Conservation (phyloP, 35 echinoderm and acorn worm species). For the Acanthaster planci region DNA sequence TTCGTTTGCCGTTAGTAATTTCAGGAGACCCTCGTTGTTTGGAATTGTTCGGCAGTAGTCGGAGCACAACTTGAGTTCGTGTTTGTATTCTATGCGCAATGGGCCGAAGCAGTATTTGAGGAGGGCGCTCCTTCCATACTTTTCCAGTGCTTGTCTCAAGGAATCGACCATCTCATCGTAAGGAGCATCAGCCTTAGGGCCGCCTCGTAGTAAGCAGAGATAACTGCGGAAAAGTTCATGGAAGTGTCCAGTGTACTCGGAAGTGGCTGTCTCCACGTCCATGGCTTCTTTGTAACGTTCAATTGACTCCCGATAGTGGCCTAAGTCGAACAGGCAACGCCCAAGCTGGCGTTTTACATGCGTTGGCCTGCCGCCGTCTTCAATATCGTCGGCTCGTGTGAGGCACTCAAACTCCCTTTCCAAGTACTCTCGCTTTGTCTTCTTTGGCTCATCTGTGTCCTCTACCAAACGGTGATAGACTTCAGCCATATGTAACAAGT, state of each 20-base stretch:
- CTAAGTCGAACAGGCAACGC: neutral
- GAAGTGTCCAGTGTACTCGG: neutral
- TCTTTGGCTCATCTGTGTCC: neutral
- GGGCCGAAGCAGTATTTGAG: neutral
- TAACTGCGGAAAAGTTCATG: neutral
- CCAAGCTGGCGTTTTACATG: neutral
- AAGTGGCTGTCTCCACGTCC: neutral
- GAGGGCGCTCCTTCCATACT: neutral
- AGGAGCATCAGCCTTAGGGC: neutral
- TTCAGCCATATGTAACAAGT: neutral
- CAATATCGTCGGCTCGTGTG: neutral
- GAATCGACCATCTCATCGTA: neutral
- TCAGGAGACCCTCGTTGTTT: neutral
- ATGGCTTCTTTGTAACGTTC: neutral
- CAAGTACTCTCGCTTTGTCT: neutral
- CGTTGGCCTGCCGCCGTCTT: neutral
- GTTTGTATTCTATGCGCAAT: neutral
- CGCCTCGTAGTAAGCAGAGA: neutral
- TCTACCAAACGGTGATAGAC: neutral
- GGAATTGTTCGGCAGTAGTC: neutral
- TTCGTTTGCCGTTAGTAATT: neutral
- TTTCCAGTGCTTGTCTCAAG: neutral
- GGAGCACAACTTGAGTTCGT: neutral
- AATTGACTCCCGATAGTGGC: neutral
- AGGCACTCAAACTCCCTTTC: neutral